Conservation (phyloP, 1,140 invertebrate genomes). For the Aphaenogaster ashmeadi region DNA sequence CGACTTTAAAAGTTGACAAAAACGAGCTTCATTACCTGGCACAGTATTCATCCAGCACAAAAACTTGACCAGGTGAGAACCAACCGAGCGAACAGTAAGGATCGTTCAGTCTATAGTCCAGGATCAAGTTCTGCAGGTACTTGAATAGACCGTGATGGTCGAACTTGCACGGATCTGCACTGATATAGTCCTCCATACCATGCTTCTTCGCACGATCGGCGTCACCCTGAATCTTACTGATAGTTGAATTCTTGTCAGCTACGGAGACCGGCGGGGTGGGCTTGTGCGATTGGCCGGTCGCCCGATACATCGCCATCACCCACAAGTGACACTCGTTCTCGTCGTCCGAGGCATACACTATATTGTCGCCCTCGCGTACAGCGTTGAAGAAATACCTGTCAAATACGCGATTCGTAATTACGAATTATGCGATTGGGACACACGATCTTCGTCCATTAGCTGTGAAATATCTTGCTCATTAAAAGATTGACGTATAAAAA, state of each 20-base stretch:
- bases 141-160: conserved; percentile 98
- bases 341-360: conserved; percentile 98
- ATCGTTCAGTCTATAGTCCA: conserved; percentile 98
- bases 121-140: conserved; percentile 95
- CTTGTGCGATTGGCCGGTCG: conserved; percentile 99
- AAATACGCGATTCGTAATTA: conserved; percentile 42
- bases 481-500: neutral
- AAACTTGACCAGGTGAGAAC: conserved; percentile 99
- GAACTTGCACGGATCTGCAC: conserved; percentile 98
- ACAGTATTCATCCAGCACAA: conserved; percentile 99
- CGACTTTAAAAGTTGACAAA: neutral
- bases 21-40: conserved; percentile 88
- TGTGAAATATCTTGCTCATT: conserved; percentile 29
- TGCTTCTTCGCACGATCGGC: conserved; percentile 98
- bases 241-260: conserved; percentile 94
- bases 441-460: conserved; percentile 9
- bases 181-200: conserved; percentile 99
- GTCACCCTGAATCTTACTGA: conserved; percentile 97
- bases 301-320: conserved; percentile 99
- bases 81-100: conserved; percentile 99
- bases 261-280: conserved; percentile 96
- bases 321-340: conserved; percentile 99
- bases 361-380: conserved; percentile 98
- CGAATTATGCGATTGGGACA: neutral
- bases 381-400: conserved; percentile 98